These are phyloP conservation scores for Automeris io DNA, from an alignment of 2,888 invertebrate species.

Conservation along the genomic window DNA sequence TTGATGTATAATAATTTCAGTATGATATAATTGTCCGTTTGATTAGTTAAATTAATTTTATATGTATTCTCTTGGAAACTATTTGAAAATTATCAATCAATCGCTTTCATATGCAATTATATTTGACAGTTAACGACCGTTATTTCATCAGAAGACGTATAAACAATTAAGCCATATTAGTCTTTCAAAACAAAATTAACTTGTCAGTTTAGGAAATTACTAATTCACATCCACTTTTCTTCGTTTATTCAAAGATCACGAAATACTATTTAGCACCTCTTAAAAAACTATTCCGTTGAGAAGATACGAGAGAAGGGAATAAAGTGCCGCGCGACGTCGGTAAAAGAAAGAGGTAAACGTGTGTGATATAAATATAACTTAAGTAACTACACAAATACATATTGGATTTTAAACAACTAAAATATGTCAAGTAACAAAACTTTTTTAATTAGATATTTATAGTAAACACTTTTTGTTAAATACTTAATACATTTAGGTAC, in stretches of 20 bases:
- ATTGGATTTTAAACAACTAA: no score
- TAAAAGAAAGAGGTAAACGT: constrained; percentile 11
- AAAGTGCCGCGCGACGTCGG: constrained; percentile 4
- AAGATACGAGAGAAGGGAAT: constrained; percentile 13
- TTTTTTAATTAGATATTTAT: no score
- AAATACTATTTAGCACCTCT: constrained; percentile 61
- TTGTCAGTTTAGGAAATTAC: constrained; percentile 46
- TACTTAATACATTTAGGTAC: no score
- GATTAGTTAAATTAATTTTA: constrained; percentile 1
- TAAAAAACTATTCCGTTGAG: constrained; percentile 35
- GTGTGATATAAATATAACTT: constrained; percentile 7
- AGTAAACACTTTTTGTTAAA: no score
- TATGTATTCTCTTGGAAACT: constrained; percentile 3
- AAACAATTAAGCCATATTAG: constrained; percentile 22
- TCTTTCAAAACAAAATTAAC: constrained; percentile 32
- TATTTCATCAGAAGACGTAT: constrained; percentile 9
- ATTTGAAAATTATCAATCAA: constrained; percentile 11
- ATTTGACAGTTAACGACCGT: constrained; percentile 10
- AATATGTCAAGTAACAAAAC: no score
- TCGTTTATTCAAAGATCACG: constrained; percentile 57
- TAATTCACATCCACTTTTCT: constrained; percentile 54
- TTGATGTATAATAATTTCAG: not conserved
- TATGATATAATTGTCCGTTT: not conserved
- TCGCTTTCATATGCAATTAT: constrained; percentile 18
- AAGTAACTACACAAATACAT: no score